Percentiles rank a stretch among this genome's conserved stretches.
phyloP scores from a whole-genome alignment of 2,888 invertebrate species.

The Acrobasis repandana region DNA sequence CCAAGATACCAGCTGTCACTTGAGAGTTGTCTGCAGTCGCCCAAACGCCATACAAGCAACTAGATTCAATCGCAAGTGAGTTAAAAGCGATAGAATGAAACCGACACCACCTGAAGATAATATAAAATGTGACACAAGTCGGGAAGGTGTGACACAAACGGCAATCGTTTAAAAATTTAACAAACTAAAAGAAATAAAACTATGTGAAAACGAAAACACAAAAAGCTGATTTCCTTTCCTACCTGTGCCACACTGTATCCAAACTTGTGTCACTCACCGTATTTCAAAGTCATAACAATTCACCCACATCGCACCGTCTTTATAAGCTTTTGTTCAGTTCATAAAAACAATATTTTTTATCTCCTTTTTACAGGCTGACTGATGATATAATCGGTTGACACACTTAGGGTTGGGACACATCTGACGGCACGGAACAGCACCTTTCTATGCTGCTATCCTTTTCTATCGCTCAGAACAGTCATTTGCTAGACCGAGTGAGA shows the following conservation, averaged over 20 bases:
- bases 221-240: slow-evolving; percentile 63
- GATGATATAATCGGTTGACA: too few species aligned
- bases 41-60: neutral
- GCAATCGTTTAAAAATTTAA: slow-evolving; percentile 41
- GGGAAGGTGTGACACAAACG: slow-evolving; percentile 80
- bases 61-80: slow-evolving; percentile 12
- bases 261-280: slow-evolving; percentile 81
- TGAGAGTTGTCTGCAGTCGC: neutral
- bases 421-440: too few species aligned
- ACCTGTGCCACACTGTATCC: slow-evolving; percentile 81
- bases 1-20: neutral
- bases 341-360: slow-evolving; percentile 8
- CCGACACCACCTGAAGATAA: slow-evolving; percentile 32
- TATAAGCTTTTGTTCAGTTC: slow-evolving; percentile 4
- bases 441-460: too few species aligned
- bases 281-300: slow-evolving; percentile 35
- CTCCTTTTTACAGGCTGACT: neutral
- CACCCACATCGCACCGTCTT: slow-evolving; percentile 40
- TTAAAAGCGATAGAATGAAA: slow-evolving; percentile 27
- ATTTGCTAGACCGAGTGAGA: too few species aligned
- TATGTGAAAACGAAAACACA: slow-evolving; percentile 26
- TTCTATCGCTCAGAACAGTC: too few species aligned
- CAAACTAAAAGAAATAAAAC: slow-evolving; percentile 33
- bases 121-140: slow-evolving; percentile 78
- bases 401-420: too few species aligned